phyloP scores from a whole-genome alignment of 2,113 vertebrate species.

The Centropus bengalensis region DNA sequence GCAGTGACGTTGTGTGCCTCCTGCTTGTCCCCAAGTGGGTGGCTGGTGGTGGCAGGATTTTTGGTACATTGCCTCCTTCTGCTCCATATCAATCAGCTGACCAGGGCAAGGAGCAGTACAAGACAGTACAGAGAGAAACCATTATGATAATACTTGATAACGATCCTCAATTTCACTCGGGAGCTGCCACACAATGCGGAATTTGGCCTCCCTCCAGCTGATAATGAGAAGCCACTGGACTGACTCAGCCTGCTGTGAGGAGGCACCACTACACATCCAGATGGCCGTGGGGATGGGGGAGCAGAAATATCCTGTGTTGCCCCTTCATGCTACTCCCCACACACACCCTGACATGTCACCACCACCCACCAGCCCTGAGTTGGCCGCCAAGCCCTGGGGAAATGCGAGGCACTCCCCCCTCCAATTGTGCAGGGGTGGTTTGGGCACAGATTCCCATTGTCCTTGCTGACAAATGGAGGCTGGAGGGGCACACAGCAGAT shows the following conservation, averaged over 20 bases:
- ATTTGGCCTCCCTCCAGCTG: conserved; percentile 62
- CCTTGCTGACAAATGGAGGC: background rate
- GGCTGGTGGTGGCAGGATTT: background rate
- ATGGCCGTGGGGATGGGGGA: conserved; percentile 43
- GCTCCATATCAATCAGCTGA: background rate
- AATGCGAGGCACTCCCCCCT: background rate
- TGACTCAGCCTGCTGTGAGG: conserved; percentile 65
- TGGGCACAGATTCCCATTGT: background rate
- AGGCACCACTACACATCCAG: conserved; percentile 58
- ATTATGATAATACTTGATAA: conserved; percentile 43
- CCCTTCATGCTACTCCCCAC: conserved; percentile 6
- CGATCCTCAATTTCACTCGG: conserved; percentile 23
- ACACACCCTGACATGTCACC: conserved; percentile 51
- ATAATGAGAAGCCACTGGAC: conserved; percentile 68
- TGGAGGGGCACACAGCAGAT: background rate
- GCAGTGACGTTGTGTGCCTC: background rate
- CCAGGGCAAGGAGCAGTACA: conserved; percentile 15
- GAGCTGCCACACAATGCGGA: conserved; percentile 1
- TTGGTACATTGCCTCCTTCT: background rate
- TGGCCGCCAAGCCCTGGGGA: accelerated
- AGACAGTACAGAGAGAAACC: conserved; percentile 17
- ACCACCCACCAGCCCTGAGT: too few species aligned
- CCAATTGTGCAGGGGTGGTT: background rate
- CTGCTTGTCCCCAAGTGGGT: background rate
- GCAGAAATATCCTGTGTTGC: conserved; percentile 23